Conservation (phyloP, 2,113 vertebrate species). For the Scomber colias region DNA sequence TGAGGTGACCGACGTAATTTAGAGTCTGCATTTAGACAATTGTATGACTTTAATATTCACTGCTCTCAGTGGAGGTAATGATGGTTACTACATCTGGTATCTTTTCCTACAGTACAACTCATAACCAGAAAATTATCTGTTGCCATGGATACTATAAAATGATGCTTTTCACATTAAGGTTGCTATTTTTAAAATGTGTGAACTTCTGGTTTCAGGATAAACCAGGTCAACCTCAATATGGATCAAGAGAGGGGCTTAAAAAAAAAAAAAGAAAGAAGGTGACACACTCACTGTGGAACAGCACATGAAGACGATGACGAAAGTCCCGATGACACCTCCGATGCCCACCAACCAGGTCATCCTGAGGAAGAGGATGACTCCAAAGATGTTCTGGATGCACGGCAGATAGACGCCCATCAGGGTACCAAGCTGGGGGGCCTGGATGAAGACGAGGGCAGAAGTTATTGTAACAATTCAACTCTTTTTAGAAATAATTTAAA, state of each 20-base stretch:
- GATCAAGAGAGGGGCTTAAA: neutral
- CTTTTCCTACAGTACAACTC: conserved; percentile 17
- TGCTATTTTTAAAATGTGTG: conserved; percentile 8
- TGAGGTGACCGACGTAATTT: neutral
- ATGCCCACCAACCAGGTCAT: conserved; percentile 99
- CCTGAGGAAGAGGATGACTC: conserved; percentile 97
- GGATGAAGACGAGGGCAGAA: conserved; percentile 24
- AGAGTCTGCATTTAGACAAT: neutral
- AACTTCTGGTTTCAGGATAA: neutral
- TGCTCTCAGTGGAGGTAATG: conserved; percentile 16
- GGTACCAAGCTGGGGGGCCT: conserved; percentile 96
- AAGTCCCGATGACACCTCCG: conserved; percentile 94
- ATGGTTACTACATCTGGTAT: conserved; percentile 30
- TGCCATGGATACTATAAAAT: conserved; percentile 2
- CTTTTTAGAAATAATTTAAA: no score
- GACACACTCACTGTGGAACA: conserved; percentile 92
- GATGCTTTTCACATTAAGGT: conserved; percentile 15
- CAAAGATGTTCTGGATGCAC: conserved; percentile 99
- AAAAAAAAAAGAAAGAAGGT: conserved; percentile 3
- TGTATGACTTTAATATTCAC: conserved; percentile 6
- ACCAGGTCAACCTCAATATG: neutral
- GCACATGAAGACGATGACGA: conserved; percentile 97
- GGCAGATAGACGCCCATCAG: conserved; percentile 99
- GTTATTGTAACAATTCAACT: neutral
- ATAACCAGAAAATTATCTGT: conserved; percentile 19